Evolutionary conservation across 2,888 invertebrate species (phyloP).

Genomic region (Drosophila dives): DNA sequence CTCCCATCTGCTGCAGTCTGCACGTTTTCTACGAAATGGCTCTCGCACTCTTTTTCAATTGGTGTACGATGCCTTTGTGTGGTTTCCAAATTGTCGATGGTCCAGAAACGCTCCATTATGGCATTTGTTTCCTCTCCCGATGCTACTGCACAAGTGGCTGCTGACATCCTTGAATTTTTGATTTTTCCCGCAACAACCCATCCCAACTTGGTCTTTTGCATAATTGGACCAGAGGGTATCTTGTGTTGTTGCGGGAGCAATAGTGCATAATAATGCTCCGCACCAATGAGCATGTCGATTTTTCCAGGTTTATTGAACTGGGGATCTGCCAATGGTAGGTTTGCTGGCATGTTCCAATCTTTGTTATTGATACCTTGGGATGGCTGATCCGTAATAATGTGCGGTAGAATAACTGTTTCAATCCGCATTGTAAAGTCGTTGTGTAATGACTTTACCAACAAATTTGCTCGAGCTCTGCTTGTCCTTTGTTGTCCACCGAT

Average conservation of each 20-base stretch:
- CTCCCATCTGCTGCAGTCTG: neutral
- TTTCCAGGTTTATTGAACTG: neutral
- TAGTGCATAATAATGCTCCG: too few relatives aligned
- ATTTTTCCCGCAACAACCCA: neutral
- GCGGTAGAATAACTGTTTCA: neutral
- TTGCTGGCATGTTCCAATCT: slow-evolving; percentile 1
- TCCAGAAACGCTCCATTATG: slow-evolving; percentile 4
- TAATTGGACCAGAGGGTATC: neutral
- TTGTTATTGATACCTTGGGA: neutral
- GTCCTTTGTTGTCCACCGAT: too few relatives aligned
- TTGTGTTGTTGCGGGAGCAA: slow-evolving; percentile 3
- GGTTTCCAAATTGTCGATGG: neutral
- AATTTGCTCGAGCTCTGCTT: too few relatives aligned
- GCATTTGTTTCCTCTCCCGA: neutral
- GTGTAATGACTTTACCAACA: neutral
- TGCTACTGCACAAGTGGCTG: neutral
- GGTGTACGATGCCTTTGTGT: slow-evolving; percentile 1
- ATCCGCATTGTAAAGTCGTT: too few relatives aligned
- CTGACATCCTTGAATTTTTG: neutral
- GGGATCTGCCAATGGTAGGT: neutral
- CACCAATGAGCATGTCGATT: too few relatives aligned
- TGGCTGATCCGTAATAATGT: neutral
- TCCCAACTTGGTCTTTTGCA: slow-evolving; percentile 2
- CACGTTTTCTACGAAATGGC: neutral
- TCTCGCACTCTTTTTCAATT: slow-evolving; percentile 1